Evolutionary conservation across 2,888 invertebrate genomes (phyloP).

Genomic region (Perithous albicinctus): DNA sequence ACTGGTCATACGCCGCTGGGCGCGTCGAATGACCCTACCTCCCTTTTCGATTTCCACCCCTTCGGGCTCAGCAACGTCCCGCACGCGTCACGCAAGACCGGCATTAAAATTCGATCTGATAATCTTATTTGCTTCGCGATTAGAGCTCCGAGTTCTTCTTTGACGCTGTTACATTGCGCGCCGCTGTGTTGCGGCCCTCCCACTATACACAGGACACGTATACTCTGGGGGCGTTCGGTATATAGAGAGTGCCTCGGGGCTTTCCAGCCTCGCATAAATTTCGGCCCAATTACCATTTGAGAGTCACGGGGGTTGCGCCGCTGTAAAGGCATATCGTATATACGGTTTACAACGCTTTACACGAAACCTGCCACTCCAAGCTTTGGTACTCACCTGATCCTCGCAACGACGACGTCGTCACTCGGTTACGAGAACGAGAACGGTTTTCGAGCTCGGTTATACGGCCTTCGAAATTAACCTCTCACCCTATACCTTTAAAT

Average conservation of each 20-base stretch:
- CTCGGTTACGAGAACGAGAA: conserved; percentile 26
- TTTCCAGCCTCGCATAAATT: conserved; percentile 71
- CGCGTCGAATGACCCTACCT: conserved; percentile 44
- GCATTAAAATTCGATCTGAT: conserved; percentile 84
- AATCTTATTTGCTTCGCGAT: conserved; percentile 82
- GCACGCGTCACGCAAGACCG: conserved; percentile 78
- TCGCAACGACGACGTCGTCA: conserved; percentile 48
- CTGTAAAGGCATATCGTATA: conserved; percentile 31
- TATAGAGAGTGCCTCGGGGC: conserved; percentile 19
- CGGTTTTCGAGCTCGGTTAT: conserved; percentile 5
- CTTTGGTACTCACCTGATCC: conserved; percentile 29
- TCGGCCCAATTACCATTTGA: conserved; percentile 70
- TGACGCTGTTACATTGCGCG: conserved; percentile 61
- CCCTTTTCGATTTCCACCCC: conserved; percentile 13
- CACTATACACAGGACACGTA: not conserved
- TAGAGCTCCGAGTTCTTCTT: conserved; percentile 75
- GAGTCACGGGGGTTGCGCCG: conserved; percentile 25
- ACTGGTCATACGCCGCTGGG: conserved; percentile 29
- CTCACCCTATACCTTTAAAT: conserved; percentile 17
- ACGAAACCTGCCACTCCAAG: conserved; percentile 29
- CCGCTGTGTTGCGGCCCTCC: conserved; percentile 12
- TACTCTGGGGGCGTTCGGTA: conserved; percentile 5
- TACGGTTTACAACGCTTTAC: conserved; percentile 49
- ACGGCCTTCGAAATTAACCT: conserved; percentile 15
- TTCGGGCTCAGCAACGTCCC: conserved; percentile 23